Percentiles rank a stretch among this genome's conserved stretches.
These are phyloP conservation scores for Urocolius indicus DNA, from an alignment of 2,113 vertebrate genomes.

Conservation along the genomic window DNA sequence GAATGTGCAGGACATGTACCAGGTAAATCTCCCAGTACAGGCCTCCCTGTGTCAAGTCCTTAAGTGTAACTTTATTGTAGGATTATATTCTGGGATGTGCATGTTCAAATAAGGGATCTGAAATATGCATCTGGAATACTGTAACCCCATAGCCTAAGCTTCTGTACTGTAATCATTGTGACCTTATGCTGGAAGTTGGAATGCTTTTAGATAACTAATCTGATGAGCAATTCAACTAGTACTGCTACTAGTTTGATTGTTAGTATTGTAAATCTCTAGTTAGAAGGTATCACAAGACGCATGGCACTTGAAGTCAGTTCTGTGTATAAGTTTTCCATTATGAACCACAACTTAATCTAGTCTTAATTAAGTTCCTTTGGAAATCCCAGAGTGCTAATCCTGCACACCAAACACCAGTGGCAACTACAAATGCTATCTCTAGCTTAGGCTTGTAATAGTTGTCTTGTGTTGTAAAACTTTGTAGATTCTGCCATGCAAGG, in stretches of 20 bases:
- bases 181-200: constrained; percentile 58
- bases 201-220: constrained; percentile 52
- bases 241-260: constrained; percentile 1
- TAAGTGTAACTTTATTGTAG: constrained; percentile 71
- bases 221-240: constrained; percentile 7
- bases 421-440: constrained; percentile 51
- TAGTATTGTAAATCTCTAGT: background rate
- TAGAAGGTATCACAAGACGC: background rate
- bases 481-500: constrained; percentile 21
- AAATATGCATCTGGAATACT: constrained; percentile 40
- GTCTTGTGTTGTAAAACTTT: constrained; percentile 48
- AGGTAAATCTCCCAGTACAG: constrained; percentile 89
- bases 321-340: background rate
- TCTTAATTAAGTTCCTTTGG: background rate
- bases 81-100: constrained; percentile 86
- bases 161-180: constrained; percentile 44
- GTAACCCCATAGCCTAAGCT: constrained; percentile 39
- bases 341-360: background rate
- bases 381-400: constrained; percentile 81
- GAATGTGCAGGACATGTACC: constrained; percentile 95
- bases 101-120: constrained; percentile 20
- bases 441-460: constrained; percentile 62
- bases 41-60: constrained; percentile 71
- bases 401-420: constrained; percentile 61
- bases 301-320: background rate